Base-by-base conservation (phyloP, 1,140 invertebrate species). In the Archivesica marissinica region DNA sequence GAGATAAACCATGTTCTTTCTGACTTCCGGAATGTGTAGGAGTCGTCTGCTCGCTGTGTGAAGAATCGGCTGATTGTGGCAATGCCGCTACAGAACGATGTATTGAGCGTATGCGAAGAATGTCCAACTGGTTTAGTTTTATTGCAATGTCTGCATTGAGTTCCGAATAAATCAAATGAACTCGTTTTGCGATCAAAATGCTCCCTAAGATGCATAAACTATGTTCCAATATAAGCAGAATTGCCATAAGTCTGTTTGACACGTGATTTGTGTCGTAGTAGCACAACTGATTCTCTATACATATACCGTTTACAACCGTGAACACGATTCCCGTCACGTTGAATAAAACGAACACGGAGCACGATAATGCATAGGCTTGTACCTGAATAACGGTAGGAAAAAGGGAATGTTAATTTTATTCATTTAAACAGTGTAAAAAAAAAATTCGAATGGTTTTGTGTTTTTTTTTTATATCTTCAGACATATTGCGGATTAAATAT, bases 301-400 rank as follows among this genome's bases (percentile, higher is more conserved):
- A 83, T 2, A 83, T 30, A 38, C 80, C 80, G 59, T 83, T 83
- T 2, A 83, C 80, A 11, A 83, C 70, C 6, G 70, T 59, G 70
- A 83, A 83, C 23, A 83, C 80, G 3, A 75, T 41, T 7, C 80
- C 80, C 80, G 75, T 83, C 9, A 83, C 80, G 68, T 83, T 83
- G 35, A 83, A 83, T 38, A 83, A 47, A 33, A 83, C 80, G 54
- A 83, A 64, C 35, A 83, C 68, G 20, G 68, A 83, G 23, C 33
- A 75, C 13, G 25, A 17, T 6, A 83, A 23, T 13, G 68, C 74
- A 39, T 74, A 83, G 11, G 23, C 35, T 11, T 25, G 52, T 20
- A 83, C 70, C 80, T 83, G 68, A 23, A 74, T 38, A 28, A 35
- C n/a, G 28, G n/a, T n/a, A 28, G 13, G 25, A 13, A 64, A 64